A percentile compares a stretch with the other conserved stretches of the same genome.
Evolutionary conservation across 2,888 invertebrate species (phyloP).

Genomic region (Stenchaetothrips biformis): DNA sequence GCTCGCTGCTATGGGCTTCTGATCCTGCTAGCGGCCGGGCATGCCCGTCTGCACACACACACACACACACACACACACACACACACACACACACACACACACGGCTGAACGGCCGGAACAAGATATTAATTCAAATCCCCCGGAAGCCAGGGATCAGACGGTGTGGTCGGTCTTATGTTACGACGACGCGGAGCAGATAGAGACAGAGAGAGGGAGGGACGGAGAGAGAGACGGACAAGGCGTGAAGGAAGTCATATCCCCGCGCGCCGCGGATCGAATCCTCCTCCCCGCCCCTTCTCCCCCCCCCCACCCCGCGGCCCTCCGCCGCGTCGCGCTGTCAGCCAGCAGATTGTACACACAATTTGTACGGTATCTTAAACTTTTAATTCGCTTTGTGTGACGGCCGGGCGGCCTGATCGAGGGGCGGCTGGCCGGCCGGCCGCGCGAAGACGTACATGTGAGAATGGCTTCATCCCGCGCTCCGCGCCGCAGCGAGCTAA

Average conservation of each 20-base stretch:
- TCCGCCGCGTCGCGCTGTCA: not conserved
- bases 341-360: constrained; percentile 10
- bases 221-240: not conserved
- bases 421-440: too few species aligned
- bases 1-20: too few species aligned
- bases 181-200: not conserved
- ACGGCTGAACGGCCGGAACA: not conserved
- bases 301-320: not conserved
- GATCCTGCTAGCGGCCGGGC: too few species aligned
- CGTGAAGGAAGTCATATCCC: not conserved
- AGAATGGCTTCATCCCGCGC: not conserved
- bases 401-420: not conserved
- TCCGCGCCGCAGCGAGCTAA: too few species aligned
- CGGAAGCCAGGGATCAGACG: constrained; percentile 19
- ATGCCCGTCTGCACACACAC: too few species aligned
- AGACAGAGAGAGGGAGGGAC: not conserved
- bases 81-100: too few species aligned
- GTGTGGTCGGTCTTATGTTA: constrained; percentile 23
- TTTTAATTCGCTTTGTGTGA: constrained; percentile 12
- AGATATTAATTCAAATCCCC: constrained; percentile 24
- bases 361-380: constrained; percentile 25
- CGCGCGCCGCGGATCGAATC: not conserved
- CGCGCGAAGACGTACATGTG: constrained; percentile 14
- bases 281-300: not conserved
- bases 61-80: too few species aligned